phyloP scores from a whole-genome alignment of 2,888 invertebrate species.

The Machimus rusticus region DNA sequence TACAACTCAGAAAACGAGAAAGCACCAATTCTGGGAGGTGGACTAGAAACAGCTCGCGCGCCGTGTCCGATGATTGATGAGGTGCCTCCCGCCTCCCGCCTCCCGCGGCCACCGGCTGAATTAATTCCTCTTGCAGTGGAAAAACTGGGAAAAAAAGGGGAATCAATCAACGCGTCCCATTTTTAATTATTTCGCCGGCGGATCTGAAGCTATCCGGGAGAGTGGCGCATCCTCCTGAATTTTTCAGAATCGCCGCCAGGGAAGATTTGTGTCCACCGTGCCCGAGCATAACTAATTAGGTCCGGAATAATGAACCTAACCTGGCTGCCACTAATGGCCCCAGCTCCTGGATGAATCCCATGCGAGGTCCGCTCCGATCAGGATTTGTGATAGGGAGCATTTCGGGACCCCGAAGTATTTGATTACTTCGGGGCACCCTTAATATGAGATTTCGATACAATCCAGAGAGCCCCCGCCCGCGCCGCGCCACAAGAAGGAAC shows the following conservation, averaged over 20 bases:
- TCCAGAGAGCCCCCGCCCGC: not conserved
- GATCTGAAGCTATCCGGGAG: not conserved
- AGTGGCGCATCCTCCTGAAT: not conserved
- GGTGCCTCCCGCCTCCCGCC: not conserved
- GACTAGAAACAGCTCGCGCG: not conserved
- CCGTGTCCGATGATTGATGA: constrained; percentile 16
- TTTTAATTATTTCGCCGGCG: constrained; percentile 1
- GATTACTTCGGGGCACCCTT: not conserved
- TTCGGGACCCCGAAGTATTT: not conserved
- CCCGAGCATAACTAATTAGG: constrained; percentile 24
- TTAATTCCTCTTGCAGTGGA: not conserved
- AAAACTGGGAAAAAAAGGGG: not conserved
- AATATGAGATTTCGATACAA: constrained; percentile 7
- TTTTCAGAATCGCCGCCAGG: not conserved
- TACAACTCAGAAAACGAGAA: not conserved
- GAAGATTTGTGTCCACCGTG: constrained; percentile 2
- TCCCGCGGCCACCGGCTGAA: not conserved
- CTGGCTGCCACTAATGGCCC: not conserved
- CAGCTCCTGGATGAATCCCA: not conserved
- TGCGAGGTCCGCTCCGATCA: not conserved
- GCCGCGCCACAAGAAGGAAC: not conserved
- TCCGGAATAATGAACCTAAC: not conserved
- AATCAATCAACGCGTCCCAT: not conserved
- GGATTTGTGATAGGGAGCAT: not conserved
- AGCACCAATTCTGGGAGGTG: not conserved